Base-by-base conservation (phyloP, 2,797 vertebrate genomes). In the Craterocephalus amniculus region DNA sequence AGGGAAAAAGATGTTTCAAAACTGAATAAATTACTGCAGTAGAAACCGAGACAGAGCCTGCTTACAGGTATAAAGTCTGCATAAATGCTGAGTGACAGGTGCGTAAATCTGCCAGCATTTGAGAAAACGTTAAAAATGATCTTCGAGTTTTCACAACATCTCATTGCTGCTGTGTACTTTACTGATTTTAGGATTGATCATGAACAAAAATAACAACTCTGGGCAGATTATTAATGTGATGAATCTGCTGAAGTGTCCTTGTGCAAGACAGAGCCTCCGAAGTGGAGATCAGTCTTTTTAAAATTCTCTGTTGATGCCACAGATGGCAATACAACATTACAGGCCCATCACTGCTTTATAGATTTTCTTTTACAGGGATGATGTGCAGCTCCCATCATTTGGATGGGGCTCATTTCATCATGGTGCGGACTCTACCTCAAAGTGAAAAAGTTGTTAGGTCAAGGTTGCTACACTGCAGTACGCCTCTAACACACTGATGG, bases 381-480 rank as follows among this genome's bases (percentile, higher is more conserved):
- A 80, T 66, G 74, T 74, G 73, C 48, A 11, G 29, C 67, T 79
- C 56, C 32, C 63, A 60, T 83, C 60, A 64, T 72, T 77, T 65
- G 58, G 68, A 73, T 6, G 2, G 29, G 48, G 84, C 78, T 74
- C 59, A 64, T 76, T 83, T 70, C 58, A 73, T 65, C 18, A 24
- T 62, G 3, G 32, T 4, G 7, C 54, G 40, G 79, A 76, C 70
- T 79, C 52, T 34, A 10, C 54, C 56, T 58, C 70, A 67, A 60
- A 83, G 57, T 71, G 65, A 79, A 70, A 83, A 80, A 80, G 20
- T n/a, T 45, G 18, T 48, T 22, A 22, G 22, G 45, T 48, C 45
- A 48, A 22, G 45, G 45, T 48, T 48, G 11, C 22, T n/a, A 22
- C 45, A 20, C 20, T 48, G 45, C 7, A 48, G 22, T 48, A 11